Base-by-base conservation (phyloP, 2,797 vertebrate genomes). In the Scolopax rusticola region DNA sequence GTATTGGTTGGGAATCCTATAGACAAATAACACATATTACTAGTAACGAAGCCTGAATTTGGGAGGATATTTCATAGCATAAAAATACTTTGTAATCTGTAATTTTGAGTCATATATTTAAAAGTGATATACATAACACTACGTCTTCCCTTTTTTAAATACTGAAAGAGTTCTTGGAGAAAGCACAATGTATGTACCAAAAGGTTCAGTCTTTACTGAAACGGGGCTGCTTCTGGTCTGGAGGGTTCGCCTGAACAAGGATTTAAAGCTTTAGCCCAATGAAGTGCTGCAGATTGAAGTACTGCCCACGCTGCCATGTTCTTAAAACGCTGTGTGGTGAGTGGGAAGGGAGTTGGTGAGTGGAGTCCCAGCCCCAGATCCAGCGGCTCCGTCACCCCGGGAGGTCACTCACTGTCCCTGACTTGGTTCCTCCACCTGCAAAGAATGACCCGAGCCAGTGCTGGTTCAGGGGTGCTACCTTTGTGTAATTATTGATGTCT, bases 31-130 rank as follows among this genome's bases (percentile, higher is more conserved):
- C 27, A 75, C 15, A 18, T 40, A 36, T 21, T 78, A 0, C 76
- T 91, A 24, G 15, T 84, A 76, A 74, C 70, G 76, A 67, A 61
- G 36, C 24, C 86, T 94, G 81, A 90, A 64, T 82, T 94, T 84
- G 32, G 48, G 15, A 20, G 2, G 3, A 18, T 74, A 73, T 70
- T 95, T 93, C 13, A 9, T 27, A 75, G 40, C 24, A 65, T 53
- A 43, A 85, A 87, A 89, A 68, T 61, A 43, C 21, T 41, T 63
- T 7, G 43, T 74, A 54, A 51, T 68, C 38, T 84, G 25, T 76
- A 40, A n/a, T 57, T 87, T 71, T 68, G 32, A 77, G 30, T 84
- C 6, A 12, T 61, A 14, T 67, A n/a, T 74, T 84, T 93, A 7
- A 45, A 85, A 68, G 13, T 36, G 2, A 30, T 32, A 13, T 17